Base-by-base conservation (phyloP, 2,888 invertebrate genomes). In the Apeira syringaria region DNA sequence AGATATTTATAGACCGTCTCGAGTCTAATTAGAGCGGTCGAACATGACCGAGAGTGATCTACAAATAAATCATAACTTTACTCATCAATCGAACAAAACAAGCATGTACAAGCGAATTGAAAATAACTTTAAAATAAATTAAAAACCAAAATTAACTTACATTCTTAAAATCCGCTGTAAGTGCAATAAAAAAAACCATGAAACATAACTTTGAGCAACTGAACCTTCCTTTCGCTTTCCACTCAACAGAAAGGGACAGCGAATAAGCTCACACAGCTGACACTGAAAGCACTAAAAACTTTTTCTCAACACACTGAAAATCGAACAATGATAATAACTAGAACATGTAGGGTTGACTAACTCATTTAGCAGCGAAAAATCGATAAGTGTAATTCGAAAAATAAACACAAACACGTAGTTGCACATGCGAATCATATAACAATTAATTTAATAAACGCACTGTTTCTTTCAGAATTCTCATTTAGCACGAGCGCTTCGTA, bases 251-350 rank as follows among this genome's bases (percentile, higher is more conserved):
- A 67, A 75, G 78, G 73, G 82, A 84, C 65, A 77, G 70, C 73
- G 59, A 68, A 67, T 61, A 58, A 72, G 69, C 66, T 69, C 58
- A 72, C 79, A 82, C 81, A 75, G 77, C 77, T 78, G 76, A 77
- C 85, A 87, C 86, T 83, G 76, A 84, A 83, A 83, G 77, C 86
- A 87, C 87, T 80, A 71, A 71, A 66, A 83, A 87, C 84, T 85
- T 82, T 15, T 80, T 76, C 75, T 76, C 70, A 71, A 74, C 68
- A 69, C 80, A 74, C 70, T 67, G 61, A 62, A 64, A 68, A 68
- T 65, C 63, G n/a, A 49, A 61, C 56, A 65, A 65, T 59, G 57
- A 68, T 53, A 63, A 65, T 61, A 67, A 64, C 56, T 56, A 56
- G 53, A 52, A 64, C 69, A 70, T 54, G 58, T 58, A 36, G 52